These are phyloP conservation scores for Agriopis marginaria DNA, from an alignment of 2,888 invertebrate genomes.

Conservation along the genomic window DNA sequence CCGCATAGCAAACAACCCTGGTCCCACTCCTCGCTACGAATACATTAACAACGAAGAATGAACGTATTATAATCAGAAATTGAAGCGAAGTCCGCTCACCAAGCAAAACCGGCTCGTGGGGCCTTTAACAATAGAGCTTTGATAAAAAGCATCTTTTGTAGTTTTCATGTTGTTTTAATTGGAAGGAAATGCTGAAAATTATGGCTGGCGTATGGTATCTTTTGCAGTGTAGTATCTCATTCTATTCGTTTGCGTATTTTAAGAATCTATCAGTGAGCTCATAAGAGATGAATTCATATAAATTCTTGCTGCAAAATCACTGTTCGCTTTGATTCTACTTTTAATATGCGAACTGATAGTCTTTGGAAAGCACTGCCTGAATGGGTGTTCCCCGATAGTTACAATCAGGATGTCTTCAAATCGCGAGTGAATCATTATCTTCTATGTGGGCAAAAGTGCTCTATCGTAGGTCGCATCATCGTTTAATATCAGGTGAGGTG, in stretches of 20 bases:
- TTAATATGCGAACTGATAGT: too few species aligned
- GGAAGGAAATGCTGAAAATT: constrained; percentile 30
- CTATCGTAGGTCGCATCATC: too few species aligned
- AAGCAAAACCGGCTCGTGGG: constrained; percentile 48
- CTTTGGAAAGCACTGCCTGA: too few species aligned
- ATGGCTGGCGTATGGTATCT: constrained; percentile 1
- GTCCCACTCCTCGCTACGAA: constrained; percentile 42
- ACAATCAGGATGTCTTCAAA: too few species aligned
- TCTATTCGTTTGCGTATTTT: not conserved
- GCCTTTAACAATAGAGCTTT: constrained; percentile 52
- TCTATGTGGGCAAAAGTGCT: too few species aligned
- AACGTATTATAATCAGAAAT: constrained; percentile 51
- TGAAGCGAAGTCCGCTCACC: constrained; percentile 53
- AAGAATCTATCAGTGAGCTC: too few species aligned
- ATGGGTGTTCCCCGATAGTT: too few species aligned
- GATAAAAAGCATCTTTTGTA: constrained; percentile 52
- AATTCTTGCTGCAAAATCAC: too few species aligned
- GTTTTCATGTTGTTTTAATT: constrained; percentile 49
- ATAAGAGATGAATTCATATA: too few species aligned
- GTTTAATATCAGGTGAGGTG: too few species aligned
- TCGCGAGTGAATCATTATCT: too few species aligned
- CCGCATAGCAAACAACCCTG: constrained; percentile 42
- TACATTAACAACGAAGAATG: constrained; percentile 52
- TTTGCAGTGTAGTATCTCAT: not conserved
- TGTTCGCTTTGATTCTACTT: too few species aligned